Evolutionary conservation across 1,140 invertebrate genomes (phyloP), one percentile per base, ranked within the genome.

Genomic region (Papilio xuthus): DNA sequence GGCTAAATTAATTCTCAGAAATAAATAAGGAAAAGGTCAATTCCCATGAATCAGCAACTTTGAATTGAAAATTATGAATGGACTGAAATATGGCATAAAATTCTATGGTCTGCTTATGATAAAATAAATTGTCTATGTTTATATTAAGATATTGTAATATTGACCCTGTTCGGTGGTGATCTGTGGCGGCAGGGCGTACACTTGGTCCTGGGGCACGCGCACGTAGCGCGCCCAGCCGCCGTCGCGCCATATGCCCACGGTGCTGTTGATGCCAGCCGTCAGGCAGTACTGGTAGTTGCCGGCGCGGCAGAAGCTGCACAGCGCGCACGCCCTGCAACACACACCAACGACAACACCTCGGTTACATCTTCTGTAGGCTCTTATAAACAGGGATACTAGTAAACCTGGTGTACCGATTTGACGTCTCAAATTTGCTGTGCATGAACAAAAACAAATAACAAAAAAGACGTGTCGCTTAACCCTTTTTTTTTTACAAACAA

Each of bases 141-240:
- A 3, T 3, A 6, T 6, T n/a, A n/a, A n/a, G n/a, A n/a, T n/a
- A n/a, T 10, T 10, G 42, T 6, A 75, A 80, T 42, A 12, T 44
- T 80, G 75, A 95, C 95, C 95, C 91, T 95, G 95, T 84, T 95
- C 89, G 3, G 95, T 90, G 28, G 94, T 92, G 56, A 96, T 94
- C 0, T 83, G 86, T 20, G 94, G 92, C 4, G 95, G 95, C 18
- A 96, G 70, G 47, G 92, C 90, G 75, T 93, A 94, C 0, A 96
- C 95, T 87, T 96, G 95, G 4, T 86, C 88, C 77, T 95, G 95
- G 1, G 96, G 95, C 1, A 95, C 95, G 7, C 94, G 12, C 3
- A 91, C 94, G 83, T 95, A 96, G 78, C 96, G 95, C 0, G 96
- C 95, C 96, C 96, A 97, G 32, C 96, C 96, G 0, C 96, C 96